Conservation (phyloP, 2,888 invertebrate species). For the Gisinianus flammeolus region DNA sequence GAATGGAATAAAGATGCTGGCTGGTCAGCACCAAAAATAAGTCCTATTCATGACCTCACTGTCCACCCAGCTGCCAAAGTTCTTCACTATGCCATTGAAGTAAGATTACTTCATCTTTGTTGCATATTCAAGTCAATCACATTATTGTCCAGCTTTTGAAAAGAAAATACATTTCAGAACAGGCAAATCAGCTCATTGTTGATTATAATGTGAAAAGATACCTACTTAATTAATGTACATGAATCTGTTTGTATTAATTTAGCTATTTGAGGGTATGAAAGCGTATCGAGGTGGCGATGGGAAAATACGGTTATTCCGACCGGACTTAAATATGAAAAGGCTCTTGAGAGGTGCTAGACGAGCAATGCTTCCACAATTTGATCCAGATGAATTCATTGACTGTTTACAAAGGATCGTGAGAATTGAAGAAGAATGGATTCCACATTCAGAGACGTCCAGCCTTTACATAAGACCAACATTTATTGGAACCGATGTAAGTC, state of each 20-base stretch:
- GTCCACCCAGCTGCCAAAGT: slow-evolving; percentile 97
- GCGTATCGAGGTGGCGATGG: slow-evolving; percentile 93
- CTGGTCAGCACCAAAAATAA: slow-evolving; percentile 90
- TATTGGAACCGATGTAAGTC: slow-evolving; percentile 93
- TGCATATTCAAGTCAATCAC: not conserved
- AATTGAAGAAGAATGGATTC: slow-evolving; percentile 98
- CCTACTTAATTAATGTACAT: not conserved
- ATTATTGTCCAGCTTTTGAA: not conserved
- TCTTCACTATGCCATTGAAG: slow-evolving; percentile 95
- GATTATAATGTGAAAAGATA: not conserved
- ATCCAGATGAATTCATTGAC: slow-evolving; percentile 81
- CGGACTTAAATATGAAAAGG: slow-evolving; percentile 91
- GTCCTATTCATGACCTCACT: slow-evolving; percentile 85
- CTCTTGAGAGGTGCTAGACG: slow-evolving; percentile 86
- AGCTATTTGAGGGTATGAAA: slow-evolving; percentile 99
- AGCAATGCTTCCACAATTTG: slow-evolving; percentile 89
- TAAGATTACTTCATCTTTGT: slow-evolving; percentile 62
- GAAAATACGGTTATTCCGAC: slow-evolving; percentile 90
- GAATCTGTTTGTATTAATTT: slow-evolving; percentile 59
- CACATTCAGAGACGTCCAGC: slow-evolving; percentile 85
- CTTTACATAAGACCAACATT: slow-evolving; percentile 95
- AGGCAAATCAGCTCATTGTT: not conserved
- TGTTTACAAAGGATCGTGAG: slow-evolving; percentile 83
- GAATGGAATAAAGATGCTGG: slow-evolving; percentile 75
- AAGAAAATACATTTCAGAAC: not conserved